phyloP scores from a whole-genome alignment of 2,113 vertebrate species.

The Gallinago jamesoni region DNA sequence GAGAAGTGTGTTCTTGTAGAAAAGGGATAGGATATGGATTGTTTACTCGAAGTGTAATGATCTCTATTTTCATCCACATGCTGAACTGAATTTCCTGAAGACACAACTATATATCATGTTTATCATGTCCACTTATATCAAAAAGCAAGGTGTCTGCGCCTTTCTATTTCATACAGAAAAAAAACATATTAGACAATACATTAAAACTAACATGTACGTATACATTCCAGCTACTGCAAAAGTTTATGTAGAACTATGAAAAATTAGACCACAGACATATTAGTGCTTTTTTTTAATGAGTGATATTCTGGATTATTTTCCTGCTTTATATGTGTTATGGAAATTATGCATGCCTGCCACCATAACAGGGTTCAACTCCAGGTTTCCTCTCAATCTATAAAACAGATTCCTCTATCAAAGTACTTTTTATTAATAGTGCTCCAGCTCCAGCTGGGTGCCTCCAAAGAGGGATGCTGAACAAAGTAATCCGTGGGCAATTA shows the following conservation, averaged over 20 bases:
- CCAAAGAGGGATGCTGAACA: neutral
- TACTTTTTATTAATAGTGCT: neutral
- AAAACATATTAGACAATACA: neutral
- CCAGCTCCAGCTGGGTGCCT: neutral
- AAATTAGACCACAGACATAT: neutral
- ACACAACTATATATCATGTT: neutral
- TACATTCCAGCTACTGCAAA: neutral
- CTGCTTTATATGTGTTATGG: neutral
- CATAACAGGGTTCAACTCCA: neutral
- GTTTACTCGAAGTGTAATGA: neutral
- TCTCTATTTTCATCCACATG: neutral
- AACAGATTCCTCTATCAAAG: neutral
- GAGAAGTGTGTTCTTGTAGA: neutral
- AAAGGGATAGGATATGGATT: neutral
- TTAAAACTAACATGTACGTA: neutral
- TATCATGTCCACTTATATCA: neutral
- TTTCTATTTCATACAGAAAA: neutral
- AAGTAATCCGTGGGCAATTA: neutral
- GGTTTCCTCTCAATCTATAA: neutral
- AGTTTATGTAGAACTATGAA: neutral
- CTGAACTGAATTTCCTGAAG: neutral
- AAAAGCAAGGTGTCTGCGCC: neutral
- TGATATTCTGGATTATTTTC: neutral
- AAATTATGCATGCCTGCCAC: fast-evolving
- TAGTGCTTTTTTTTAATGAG: neutral